Percentiles rank a stretch among this genome's conserved stretches.
phyloP scores from a whole-genome alignment of 2,113 vertebrate genomes.

The Ancistrus triradiatus region DNA sequence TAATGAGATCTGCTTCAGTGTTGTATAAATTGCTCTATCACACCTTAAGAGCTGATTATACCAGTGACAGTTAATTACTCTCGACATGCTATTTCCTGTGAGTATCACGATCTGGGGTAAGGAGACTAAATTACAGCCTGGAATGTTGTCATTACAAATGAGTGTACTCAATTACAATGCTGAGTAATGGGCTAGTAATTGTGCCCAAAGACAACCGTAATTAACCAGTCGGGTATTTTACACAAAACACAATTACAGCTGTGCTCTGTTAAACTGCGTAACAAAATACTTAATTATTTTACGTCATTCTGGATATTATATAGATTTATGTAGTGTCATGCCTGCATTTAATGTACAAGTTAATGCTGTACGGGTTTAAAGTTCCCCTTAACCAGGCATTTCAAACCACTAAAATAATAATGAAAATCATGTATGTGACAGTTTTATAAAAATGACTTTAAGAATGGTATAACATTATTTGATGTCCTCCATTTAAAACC shows the following conservation, averaged over 20 bases:
- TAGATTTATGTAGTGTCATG: no score
- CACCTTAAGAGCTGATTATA: conserved; percentile 40
- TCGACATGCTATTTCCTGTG: conserved; percentile 42
- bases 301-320: no score
- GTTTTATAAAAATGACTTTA: no score
- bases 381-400: no score
- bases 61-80: conserved; percentile 42
- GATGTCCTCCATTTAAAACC: no score
- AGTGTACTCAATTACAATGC: conserved; percentile 23
- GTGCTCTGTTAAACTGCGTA: background rate
- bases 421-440: no score
- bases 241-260: background rate
- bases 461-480: no score
- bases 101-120: conserved; percentile 35
- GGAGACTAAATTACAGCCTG: conserved; percentile 42
- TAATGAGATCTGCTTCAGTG: background rate
- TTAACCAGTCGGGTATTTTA: conserved; percentile 1
- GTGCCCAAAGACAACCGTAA: conserved; percentile 14
- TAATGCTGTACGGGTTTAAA: no score
- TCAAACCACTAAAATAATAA: no score
- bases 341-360: no score
- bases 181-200: conserved; percentile 27
- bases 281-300: no score
- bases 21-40: conserved; percentile 11
- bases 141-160: conserved; percentile 40